phyloP scores from a whole-genome alignment of 2,797 vertebrate species.

The Eptatretus atami region DNA sequence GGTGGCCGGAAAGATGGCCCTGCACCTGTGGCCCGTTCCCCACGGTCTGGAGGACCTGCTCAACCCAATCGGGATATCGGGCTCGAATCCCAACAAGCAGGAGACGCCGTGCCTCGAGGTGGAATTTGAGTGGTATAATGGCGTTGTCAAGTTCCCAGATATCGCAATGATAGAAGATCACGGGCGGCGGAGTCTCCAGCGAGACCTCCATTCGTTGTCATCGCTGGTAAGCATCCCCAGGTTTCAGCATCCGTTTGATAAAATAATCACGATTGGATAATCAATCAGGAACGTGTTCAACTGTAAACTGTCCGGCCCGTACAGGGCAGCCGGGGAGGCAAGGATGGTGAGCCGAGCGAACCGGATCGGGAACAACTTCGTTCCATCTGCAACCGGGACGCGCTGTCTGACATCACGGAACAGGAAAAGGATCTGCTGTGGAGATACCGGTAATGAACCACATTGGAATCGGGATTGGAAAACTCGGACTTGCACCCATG shows the following conservation, averaged over 20 bases:
- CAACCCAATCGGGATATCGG: slow-evolving; percentile 19
- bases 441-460: slow-evolving; percentile 46
- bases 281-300: too few relatives aligned
- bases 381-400: slow-evolving; percentile 60
- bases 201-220: slow-evolving; percentile 10
- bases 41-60: slow-evolving; percentile 18
- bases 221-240: too few relatives aligned
- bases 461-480: too few relatives aligned
- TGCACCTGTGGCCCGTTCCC: slow-evolving; percentile 19
- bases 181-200: slow-evolving; percentile 18
- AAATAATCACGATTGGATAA: too few relatives aligned
- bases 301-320: slow-evolving; percentile 9
- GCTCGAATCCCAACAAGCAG: slow-evolving; percentile 26
- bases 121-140: slow-evolving; percentile 21
- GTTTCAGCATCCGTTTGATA: too few relatives aligned
- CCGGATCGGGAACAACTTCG: slow-evolving; percentile 57
- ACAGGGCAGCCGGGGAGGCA: slow-evolving; percentile 58
- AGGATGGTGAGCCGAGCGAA: slow-evolving; percentile 61
- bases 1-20: slow-evolving; percentile 17
- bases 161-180: slow-evolving; percentile 20
- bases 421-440: slow-evolving; percentile 94
- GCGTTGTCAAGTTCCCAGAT: slow-evolving; percentile 16
- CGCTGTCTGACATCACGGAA: slow-evolving; percentile 89
- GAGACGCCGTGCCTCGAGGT: slow-evolving; percentile 21
- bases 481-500: too few relatives aligned